Percentiles rank a stretch among this genome's conserved stretches.
These are phyloP conservation scores for Copidosoma floridanum DNA, from an alignment of 1,140 invertebrate genomes.

Conservation along the genomic window DNA sequence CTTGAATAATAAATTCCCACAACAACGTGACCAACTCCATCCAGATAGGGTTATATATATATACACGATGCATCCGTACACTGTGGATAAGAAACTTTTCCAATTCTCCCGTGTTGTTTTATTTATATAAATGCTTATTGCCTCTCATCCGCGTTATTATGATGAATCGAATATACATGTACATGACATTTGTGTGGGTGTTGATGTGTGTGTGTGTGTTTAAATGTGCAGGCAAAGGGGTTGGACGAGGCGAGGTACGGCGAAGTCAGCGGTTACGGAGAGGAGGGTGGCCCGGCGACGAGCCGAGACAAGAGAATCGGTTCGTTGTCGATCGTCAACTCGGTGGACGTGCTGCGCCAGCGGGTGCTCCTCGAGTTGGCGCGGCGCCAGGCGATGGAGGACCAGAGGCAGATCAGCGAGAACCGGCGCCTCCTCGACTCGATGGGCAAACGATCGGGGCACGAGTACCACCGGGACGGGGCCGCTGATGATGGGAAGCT, in stretches of 20 bases:
- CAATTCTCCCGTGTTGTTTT: no score
- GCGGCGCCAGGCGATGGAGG: constrained; percentile 55
- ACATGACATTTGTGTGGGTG: no score
- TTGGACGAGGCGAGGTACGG: neutral
- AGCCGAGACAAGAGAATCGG: constrained; percentile 45
- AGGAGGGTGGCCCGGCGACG: constrained; percentile 18
- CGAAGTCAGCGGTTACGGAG: constrained; percentile 10
- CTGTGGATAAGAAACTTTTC: no score
- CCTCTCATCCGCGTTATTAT: no score
- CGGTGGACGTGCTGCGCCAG: constrained; percentile 61
- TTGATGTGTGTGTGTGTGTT: no score
- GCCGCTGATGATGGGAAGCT: neutral
- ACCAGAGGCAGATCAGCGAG: constrained; percentile 54
- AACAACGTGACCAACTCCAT: no score
- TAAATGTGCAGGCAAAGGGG: neutral
- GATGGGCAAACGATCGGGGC: constrained; percentile 47
- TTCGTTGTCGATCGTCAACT: constrained; percentile 61
- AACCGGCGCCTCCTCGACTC: constrained; percentile 45
- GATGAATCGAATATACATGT: no score
- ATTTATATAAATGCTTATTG: no score
- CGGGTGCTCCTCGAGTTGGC: constrained; percentile 60
- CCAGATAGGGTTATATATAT: no score
- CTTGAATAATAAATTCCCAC: no score
- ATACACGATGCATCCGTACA: no score
- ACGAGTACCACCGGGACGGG: no score